A percentile compares a stretch with the other conserved stretches of the same genome.
Evolutionary conservation across 2,113 vertebrate genomes (phyloP).

Genomic region (Ploceus nigricollis): DNA sequence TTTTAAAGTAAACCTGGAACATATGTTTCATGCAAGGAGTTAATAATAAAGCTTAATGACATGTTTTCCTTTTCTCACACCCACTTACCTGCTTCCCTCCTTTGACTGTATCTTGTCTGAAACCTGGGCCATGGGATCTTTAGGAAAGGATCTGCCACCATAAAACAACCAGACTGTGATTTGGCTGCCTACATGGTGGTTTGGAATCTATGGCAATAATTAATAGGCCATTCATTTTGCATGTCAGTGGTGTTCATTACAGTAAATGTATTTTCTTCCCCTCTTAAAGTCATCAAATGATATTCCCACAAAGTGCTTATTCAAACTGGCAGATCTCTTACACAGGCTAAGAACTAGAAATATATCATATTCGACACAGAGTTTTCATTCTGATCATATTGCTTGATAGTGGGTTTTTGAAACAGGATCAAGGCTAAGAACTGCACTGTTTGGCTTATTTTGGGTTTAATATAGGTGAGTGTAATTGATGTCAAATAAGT

Average conservation of each 20-base stretch:
- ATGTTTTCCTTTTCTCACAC: neutral
- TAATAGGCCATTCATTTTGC: conserved; percentile 24
- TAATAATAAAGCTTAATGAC: neutral
- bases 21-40: neutral
- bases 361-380: neutral
- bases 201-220: neutral
- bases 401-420: neutral
- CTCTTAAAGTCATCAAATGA: neutral
- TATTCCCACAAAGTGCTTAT: conserved; percentile 7
- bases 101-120: neutral
- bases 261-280: neutral
- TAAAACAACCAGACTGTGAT: neutral
- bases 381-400: neutral
- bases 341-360: neutral
- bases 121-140: neutral
- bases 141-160: neutral
- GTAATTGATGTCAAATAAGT: neutral
- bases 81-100: neutral
- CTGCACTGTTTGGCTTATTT: neutral
- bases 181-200: neutral
- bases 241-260: conserved; percentile 13
- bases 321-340: neutral
- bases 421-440: neutral
- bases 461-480: neutral
- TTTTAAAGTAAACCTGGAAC: neutral